phyloP scores from a whole-genome alignment of 2,113 vertebrate genomes.

The Paralichthys olivaceus region DNA sequence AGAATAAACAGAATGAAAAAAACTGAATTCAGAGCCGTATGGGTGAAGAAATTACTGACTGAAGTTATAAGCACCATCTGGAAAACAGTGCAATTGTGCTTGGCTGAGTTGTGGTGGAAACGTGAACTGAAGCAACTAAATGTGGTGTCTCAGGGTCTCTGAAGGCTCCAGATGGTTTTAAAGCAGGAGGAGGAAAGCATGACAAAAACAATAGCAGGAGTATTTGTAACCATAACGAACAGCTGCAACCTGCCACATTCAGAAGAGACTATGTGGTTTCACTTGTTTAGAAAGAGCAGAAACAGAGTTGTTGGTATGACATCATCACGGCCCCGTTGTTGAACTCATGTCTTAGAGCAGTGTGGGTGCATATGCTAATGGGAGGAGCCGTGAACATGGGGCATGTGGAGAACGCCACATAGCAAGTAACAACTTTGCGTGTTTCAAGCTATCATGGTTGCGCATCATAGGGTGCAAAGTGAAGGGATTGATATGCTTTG shows the following conservation, averaged over 20 bases:
- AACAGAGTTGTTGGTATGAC: neutral
- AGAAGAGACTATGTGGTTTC: neutral
- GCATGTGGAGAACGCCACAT: conserved; percentile 5
- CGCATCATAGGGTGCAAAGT: conserved; percentile 11
- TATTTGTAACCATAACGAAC: conserved; percentile 8
- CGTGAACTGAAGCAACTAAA: conserved; percentile 15
- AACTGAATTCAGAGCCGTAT: conserved; percentile 12
- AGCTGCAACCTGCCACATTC: conserved; percentile 7
- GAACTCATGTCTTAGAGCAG: neutral
- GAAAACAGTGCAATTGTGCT: neutral
- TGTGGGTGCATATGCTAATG: neutral
- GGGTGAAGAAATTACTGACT: neutral
- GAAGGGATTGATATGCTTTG: conserved; percentile 8
- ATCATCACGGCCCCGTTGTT: neutral
- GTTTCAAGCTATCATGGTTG: conserved; percentile 16
- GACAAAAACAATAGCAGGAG: conserved; percentile 11
- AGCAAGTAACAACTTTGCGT: neutral
- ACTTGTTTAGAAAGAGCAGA: conserved; percentile 5
- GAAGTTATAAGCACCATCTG: conserved; percentile 28
- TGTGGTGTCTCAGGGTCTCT: conserved; percentile 1
- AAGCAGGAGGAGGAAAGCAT: neutral
- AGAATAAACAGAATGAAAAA: neutral
- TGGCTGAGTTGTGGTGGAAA: conserved; percentile 18
- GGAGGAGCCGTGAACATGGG: no score
- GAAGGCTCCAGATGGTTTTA: conserved; percentile 35